Base-by-base conservation (phyloP, 2,888 invertebrate genomes). In the Drosophila helvetica region DNA sequence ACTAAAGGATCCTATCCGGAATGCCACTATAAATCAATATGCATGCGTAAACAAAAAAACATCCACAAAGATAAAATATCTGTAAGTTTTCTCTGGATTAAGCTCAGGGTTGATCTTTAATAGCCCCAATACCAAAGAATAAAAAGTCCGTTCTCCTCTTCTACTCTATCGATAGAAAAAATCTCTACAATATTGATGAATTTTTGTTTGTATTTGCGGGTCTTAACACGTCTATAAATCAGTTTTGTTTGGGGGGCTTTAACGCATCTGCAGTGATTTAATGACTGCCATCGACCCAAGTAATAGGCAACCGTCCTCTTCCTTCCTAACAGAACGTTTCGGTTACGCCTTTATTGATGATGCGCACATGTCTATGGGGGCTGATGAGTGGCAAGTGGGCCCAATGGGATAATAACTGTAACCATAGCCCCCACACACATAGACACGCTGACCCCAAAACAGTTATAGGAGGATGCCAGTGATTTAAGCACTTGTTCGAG, bases 371-470 rank as follows among this genome's bases (percentile, higher is more conserved):
- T 75, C 79, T 75, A 71, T 67, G 53, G 72, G 59, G 72, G 59
- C 61, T 76, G 78, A 74, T 86, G 87, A 79, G 77, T 72, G 53
- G 52, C 78, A 86, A 86, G 76, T 81, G 88, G 70, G 64, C 84
- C 82, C 86, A 79, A 68, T 67, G 82, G 86, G 72, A 77, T 78
- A 88, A 86, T 88, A 81, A 78, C 54, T 57, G 58, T 56, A 68
- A 66, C 50, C 54, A 69, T 25, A 83, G 62, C 59, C 42, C 52
- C 8, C 65, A 62, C 54, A 42, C 72, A 54, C 55, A 47, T 38
- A 8, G 59, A 61, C 54, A 45, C 73, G 50, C 52, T 46, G 30
- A 38, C 55, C 38, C 17, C 12, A 10, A 22, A 30, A 30, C 33
- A 8, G 42, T 15, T 18, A 48, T 22, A 48, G 42, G 55, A 30